These are phyloP conservation scores for Dipodomys ordii DNA, from an alignment of 2,113 vertebrate species.

Conservation along the genomic window DNA sequence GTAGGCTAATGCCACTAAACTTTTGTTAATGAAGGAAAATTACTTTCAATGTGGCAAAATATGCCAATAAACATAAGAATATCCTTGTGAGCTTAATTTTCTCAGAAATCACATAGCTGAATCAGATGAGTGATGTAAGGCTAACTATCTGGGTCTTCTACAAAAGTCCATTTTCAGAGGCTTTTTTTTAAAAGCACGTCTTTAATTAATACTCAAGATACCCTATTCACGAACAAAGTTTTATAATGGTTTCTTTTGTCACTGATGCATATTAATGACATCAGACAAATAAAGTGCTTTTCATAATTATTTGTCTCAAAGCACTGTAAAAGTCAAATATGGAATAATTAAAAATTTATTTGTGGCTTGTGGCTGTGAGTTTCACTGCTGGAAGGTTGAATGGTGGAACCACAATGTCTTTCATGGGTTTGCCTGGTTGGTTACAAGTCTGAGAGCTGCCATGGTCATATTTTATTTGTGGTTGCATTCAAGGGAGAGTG, in stretches of 20 bases:
- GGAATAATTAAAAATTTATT: slow-evolving; percentile 86
- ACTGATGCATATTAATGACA: slow-evolving; percentile 74
- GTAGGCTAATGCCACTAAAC: neutral
- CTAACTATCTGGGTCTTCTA: neutral
- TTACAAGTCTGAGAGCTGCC: slow-evolving; percentile 61
- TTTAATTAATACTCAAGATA: slow-evolving; percentile 56
- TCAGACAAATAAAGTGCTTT: slow-evolving; percentile 79
- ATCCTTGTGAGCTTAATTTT: neutral
- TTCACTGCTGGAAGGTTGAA: slow-evolving; percentile 59
- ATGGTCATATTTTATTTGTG: neutral
- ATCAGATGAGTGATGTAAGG: slow-evolving; percentile 24
- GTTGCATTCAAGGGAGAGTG: neutral
- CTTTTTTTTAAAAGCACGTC: neutral
- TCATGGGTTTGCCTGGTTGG: slow-evolving; percentile 21
- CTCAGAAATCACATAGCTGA: neutral
- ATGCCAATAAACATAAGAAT: neutral
- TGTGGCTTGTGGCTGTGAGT: slow-evolving; percentile 77
- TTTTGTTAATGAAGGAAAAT: slow-evolving; percentile 19
- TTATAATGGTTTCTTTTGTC: slow-evolving; percentile 68
- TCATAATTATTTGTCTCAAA: slow-evolving; percentile 77
- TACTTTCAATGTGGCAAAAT: neutral
- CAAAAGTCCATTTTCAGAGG: slow-evolving; percentile 17
- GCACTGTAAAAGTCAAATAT: slow-evolving; percentile 80
- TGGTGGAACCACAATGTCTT: slow-evolving; percentile 38
- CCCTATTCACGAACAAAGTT: neutral